Percentiles rank a stretch among this genome's conserved stretches.
Conservation (phyloP, 2,888 invertebrate genomes). For the Plemyria rubiginata region DNA sequence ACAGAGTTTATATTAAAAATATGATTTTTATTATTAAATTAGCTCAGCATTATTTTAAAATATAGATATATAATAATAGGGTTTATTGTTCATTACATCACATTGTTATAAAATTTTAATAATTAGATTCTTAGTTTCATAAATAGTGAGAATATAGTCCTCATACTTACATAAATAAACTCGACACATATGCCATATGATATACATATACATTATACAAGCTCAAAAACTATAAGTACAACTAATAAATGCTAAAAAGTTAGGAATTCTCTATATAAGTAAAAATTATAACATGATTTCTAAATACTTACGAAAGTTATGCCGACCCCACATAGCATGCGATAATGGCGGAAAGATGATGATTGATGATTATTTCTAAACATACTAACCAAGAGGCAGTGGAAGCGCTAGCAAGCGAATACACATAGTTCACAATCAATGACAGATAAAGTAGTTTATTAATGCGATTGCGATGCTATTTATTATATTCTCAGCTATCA, state of each 20-base stretch:
- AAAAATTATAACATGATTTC: constrained; percentile 14
- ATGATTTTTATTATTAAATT: neutral
- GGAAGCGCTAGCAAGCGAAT: neutral
- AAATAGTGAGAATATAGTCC: constrained; percentile 24
- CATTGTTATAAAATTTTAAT: constrained; percentile 29
- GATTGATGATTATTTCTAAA: no score
- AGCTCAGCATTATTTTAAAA: constrained; percentile 1
- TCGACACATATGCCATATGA: constrained; percentile 12
- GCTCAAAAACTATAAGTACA: constrained; percentile 25
- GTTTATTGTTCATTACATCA: constrained; percentile 40
- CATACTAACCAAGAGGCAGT: constrained; percentile 8
- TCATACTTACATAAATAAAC: constrained; percentile 15
- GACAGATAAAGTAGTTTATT: no score
- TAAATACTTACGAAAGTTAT: no score
- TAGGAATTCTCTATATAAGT: constrained; percentile 4
- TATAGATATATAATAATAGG: constrained; percentile 15
- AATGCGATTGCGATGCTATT: neutral
- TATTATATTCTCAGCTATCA: no score
- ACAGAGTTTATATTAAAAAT: neutral
- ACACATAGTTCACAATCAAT: no score
- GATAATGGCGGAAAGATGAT: no score
- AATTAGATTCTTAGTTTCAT: constrained; percentile 19
- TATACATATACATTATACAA: no score
- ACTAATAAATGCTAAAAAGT: constrained; percentile 17
- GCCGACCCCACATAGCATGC: no score